Evolutionary conservation across 2,888 invertebrate genomes (phyloP).

Genomic region (Eustalomyia histrio): DNA sequence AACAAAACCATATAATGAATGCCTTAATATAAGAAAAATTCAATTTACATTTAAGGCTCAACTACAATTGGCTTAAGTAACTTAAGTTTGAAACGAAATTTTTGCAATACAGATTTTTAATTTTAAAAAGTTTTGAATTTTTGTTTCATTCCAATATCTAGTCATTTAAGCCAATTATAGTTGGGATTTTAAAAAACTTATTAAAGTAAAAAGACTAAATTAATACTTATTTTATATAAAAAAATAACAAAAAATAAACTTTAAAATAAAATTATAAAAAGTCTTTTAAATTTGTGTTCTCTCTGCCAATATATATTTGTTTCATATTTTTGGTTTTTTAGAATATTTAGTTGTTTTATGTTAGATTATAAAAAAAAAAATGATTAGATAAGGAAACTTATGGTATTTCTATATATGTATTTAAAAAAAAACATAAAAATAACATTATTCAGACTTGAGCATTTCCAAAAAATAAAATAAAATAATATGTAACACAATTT

Average conservation of each 20-base stretch:
- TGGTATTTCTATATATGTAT: neutral
- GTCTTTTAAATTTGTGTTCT: constrained; percentile 52
- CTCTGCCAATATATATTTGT: constrained; percentile 39
- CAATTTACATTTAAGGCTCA: constrained; percentile 28
- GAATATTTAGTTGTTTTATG: neutral
- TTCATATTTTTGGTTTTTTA: neutral
- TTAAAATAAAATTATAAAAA: constrained; percentile 48
- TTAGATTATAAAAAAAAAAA: neutral
- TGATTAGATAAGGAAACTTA: neutral
- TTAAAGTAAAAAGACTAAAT: constrained; percentile 51
- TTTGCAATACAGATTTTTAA: too few relatives aligned
- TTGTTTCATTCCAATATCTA: too few relatives aligned
- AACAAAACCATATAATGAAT: constrained; percentile 51
- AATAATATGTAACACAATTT: constrained; percentile 15
- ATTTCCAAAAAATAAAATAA: constrained; percentile 43
- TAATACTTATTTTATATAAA: constrained; percentile 56
- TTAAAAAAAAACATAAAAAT: constrained; percentile 17
- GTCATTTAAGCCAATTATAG: too few relatives aligned
- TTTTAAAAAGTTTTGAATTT: too few relatives aligned
- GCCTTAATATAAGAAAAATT: constrained; percentile 30
- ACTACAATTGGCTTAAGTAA: too few relatives aligned
- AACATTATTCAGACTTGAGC: constrained; percentile 58
- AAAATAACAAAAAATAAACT: constrained; percentile 31
- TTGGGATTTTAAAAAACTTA: too few relatives aligned
- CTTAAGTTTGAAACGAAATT: too few relatives aligned